These are phyloP conservation scores for Alloplasta piceator DNA, from an alignment of 2,888 invertebrate species.

Conservation along the genomic window DNA sequence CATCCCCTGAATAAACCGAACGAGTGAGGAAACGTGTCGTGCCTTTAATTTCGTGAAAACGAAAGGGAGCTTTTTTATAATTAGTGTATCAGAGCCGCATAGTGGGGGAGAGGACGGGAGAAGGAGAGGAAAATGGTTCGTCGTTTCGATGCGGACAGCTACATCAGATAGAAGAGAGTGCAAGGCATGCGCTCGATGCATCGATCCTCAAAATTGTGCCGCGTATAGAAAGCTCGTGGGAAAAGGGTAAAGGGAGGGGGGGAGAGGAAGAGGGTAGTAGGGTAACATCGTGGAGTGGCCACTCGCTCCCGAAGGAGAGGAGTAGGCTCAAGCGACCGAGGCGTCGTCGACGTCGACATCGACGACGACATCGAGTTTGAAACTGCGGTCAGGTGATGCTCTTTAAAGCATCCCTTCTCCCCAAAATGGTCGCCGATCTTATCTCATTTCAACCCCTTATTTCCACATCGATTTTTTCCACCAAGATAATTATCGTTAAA, in stretches of 20 bases:
- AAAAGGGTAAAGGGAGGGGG: slow-evolving; percentile 5
- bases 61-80: slow-evolving; percentile 1
- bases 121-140: slow-evolving; percentile 7
- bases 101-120: neutral
- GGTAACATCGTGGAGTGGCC: slow-evolving; percentile 54
- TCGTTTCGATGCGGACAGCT: slow-evolving; percentile 61
- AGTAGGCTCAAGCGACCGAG: slow-evolving; percentile 56
- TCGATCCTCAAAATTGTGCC: slow-evolving; percentile 81
- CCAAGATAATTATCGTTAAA: no score
- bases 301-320: slow-evolving; percentile 55
- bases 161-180: slow-evolving; percentile 68
- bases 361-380: slow-evolving; percentile 10
- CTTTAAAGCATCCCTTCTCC: slow-evolving; percentile 7
- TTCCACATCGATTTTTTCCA: no score
- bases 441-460: neutral
- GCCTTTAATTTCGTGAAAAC: neutral
- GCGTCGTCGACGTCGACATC: slow-evolving; percentile 44
- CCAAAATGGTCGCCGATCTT: neutral
- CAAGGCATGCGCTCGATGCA: slow-evolving; percentile 76
- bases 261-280: slow-evolving; percentile 49
- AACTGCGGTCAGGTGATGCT: slow-evolving; percentile 14
- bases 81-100: slow-evolving; percentile 21
- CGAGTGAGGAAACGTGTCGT: neutral
- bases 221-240: slow-evolving; percentile 73
- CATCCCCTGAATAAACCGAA: no score